Evolutionary conservation across 1,140 invertebrate genomes (phyloP), one percentile per base, ranked within the genome.

Genomic region (Eulimnadia texana): DNA sequence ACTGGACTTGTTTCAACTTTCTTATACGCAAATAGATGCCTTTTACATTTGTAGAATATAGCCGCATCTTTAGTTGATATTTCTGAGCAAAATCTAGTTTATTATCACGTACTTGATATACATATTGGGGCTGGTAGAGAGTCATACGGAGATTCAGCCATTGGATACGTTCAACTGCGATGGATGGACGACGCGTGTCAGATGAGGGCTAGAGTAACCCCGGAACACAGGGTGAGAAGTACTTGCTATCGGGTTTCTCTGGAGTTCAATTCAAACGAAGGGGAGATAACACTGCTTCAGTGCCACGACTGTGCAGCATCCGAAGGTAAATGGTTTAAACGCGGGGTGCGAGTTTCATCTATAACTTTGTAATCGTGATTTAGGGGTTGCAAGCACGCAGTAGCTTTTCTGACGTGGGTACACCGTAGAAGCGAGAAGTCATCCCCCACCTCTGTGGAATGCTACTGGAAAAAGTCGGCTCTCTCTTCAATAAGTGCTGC

Each of bases 361-460:
- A 20, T 24, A 19, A 55, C n/a, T 24, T 22, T 20, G 19, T 56
- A 3, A 58, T 3, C 28, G 49, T 62, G 60, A 62, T 10, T 22
- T 65, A 66, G 69, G 54, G 72, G 71, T 16, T 76, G 74, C 58
- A 73, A 74, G 60, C 72, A 75, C 67, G 67, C 61, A 9, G 61
- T 73, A 11, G 71, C 71, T 2, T 72, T 73, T 50, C 23, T 64
- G 53, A 71, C 72, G 70, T 73, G 71, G 72, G 55, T 72, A 11
- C 71, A 75, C 68, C 64, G 71, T 1, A 29, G 71, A 13, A 74
- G 68, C 63, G 71, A 72, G 63, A 70, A 73, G 47, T 72, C 71
- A 10, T 68, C 72, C 3, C 69, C 67, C 13, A 74, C 71, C 9
- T 50, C 63, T 2, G 64, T 68, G 0, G 61, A 71, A 25, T 74